Base-by-base conservation (phyloP, 2,888 invertebrate genomes). In the Clunio marinus region DNA sequence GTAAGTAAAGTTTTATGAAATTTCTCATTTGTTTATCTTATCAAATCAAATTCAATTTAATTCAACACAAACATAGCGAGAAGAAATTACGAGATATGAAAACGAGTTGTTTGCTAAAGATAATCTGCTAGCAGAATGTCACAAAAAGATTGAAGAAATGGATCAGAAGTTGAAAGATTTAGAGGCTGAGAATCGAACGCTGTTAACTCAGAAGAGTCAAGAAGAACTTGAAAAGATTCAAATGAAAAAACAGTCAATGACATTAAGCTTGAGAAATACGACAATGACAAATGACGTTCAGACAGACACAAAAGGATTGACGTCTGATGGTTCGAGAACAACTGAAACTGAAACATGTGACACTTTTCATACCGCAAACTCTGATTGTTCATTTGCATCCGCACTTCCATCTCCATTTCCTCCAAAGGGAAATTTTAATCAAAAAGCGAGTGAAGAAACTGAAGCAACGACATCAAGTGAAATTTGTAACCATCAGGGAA, bases 351-450 rank as follows among this genome's bases (percentile, higher is more conserved):
- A 76, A 73, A 78, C 85, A 68, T 85, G 83, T 70, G 88, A 87
- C 73, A 87, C 88, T 0, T 91, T 88, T 79, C 89, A 89, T 78
- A 89, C 90, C 20, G 89, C 90, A 0, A 82, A 86, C 4, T 83
- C 85, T 0, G 81, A 83, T 70, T 83, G 81, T 69, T 79, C 78
- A 28, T 71, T 76, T n/a, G 74, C 75, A n/a, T 77, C 79, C 27
- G 75, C 77, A 10, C 75, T 75, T 1, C 74, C 74, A 13, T 74
- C 74, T 2, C 71, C 75, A 10, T 58, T 68, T 20, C 68, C 68
- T 8, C 68, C 57, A 32, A 24, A 25, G 32, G 20, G 20, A 62
- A 32, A 41, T 8, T 5, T 10, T 10, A 25, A n/a, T 46, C 20
- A 59, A 7, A 35, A 2, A 4, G 35, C 7, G 4, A 45, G 46